These are phyloP conservation scores for Papilio machaon DNA, from an alignment of 1,140 invertebrate species.

Conservation along the genomic window DNA sequence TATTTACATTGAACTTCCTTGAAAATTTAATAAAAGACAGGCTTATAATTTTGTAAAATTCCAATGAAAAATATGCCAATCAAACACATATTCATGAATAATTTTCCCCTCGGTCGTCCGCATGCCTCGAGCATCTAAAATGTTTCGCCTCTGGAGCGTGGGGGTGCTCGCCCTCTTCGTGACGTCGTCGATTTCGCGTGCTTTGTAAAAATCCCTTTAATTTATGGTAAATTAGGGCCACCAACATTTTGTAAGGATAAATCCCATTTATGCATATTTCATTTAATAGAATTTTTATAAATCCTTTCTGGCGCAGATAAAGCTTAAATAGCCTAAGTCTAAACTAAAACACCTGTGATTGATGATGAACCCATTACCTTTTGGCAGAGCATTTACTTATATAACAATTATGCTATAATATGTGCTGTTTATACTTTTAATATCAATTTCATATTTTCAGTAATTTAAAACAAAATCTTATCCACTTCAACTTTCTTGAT, in stretches of 20 bases:
- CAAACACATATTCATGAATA: slow-evolving; percentile 52
- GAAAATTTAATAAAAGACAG: background rate
- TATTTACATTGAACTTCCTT: background rate
- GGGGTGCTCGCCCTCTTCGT: slow-evolving; percentile 56
- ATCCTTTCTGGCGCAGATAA: background rate
- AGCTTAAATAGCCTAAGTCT: background rate
- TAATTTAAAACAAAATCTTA: background rate
- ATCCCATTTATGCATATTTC: background rate
- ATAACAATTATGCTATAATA: background rate
- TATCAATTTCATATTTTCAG: too few species aligned
- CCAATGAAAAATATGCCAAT: slow-evolving; percentile 56
- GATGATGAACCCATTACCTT: too few species aligned
- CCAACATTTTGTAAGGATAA: slow-evolving; percentile 11
- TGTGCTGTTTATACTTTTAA: too few species aligned
- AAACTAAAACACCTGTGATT: too few species aligned
- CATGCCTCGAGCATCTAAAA: slow-evolving; percentile 44
- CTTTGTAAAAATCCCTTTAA: slow-evolving; percentile 62
- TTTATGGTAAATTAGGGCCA: slow-evolving; percentile 51
- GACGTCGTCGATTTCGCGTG: slow-evolving; percentile 64
- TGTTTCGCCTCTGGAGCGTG: slow-evolving; percentile 45
- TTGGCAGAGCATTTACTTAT: background rate
- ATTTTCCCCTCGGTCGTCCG: slow-evolving; percentile 40
- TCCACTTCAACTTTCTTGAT: background rate
- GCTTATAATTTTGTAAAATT: slow-evolving; percentile 55
- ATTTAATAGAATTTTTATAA: background rate